Percentiles rank a stretch among this genome's conserved stretches.
These are phyloP conservation scores for Eciton burchellii DNA, from an alignment of 1,140 invertebrate species.

Conservation along the genomic window DNA sequence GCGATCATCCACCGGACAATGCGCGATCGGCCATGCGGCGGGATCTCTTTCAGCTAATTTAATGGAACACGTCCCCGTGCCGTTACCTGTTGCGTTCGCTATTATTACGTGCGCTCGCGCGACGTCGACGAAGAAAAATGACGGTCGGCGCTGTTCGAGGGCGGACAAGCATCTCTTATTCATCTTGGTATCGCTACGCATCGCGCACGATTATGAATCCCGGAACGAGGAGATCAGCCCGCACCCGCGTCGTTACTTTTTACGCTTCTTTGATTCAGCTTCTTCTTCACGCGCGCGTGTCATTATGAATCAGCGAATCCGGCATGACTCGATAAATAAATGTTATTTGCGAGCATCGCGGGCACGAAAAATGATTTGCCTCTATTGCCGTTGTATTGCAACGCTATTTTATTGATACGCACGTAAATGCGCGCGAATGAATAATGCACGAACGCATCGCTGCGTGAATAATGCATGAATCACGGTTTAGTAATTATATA, in stretches of 20 bases:
- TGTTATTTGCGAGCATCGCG: neutral
- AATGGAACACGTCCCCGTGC: conserved; percentile 10
- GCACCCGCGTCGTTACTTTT: too few species aligned
- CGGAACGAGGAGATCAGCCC: neutral
- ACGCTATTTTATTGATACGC: conserved; percentile 9
- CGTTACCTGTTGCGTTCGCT: conserved; percentile 56
- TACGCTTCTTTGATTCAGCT: too few species aligned
- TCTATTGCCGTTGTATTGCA: conserved; percentile 6
- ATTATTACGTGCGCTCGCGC: conserved; percentile 34
- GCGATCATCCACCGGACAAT: conserved; percentile 6
- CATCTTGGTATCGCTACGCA: neutral
- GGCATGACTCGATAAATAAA: neutral
- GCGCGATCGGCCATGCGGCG: conserved; percentile 11
- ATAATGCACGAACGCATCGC: neutral
- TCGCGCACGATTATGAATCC: neutral
- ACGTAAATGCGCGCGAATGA: neutral
- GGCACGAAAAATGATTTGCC: neutral
- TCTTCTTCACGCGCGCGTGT: too few species aligned
- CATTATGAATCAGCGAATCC: neutral
- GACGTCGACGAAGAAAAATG: conserved; percentile 53
- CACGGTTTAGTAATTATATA: conserved; percentile 3
- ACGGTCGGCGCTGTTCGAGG: neutral
- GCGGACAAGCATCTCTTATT: conserved; percentile 12
- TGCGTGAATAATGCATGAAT: neutral
- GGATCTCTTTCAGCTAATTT: conserved; percentile 53